Conservation (phyloP, 1,140 invertebrate species). For the Neodiprion lecontei region DNA sequence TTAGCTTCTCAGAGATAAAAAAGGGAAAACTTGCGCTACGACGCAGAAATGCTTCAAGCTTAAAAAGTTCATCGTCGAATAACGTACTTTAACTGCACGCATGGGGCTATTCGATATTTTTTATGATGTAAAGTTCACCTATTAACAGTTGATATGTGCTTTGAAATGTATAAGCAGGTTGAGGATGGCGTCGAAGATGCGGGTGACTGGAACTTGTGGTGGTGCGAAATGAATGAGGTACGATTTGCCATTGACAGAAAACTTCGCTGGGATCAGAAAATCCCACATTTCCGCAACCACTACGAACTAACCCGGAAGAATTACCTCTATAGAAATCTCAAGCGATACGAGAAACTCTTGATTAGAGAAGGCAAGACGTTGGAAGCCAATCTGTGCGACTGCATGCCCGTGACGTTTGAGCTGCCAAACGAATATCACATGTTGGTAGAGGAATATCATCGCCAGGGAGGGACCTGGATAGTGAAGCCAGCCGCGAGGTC, state of each 20-base stretch:
- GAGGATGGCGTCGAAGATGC: slow-evolving; percentile 26
- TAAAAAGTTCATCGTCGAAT: no score
- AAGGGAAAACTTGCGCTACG: no score
- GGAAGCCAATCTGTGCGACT: slow-evolving; percentile 53
- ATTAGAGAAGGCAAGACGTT: slow-evolving; percentile 39
- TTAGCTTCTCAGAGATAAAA: no score
- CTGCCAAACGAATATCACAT: slow-evolving; percentile 64
- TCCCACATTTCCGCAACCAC: slow-evolving; percentile 65
- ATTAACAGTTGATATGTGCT: neutral
- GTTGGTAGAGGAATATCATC: slow-evolving; percentile 63
- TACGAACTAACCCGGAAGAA: slow-evolving; percentile 70
- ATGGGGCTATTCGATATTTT: no score
- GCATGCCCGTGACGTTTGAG: slow-evolving; percentile 58
- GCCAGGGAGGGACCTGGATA: slow-evolving; percentile 67
- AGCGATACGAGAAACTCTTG: slow-evolving; percentile 54
- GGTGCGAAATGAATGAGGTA: slow-evolving; percentile 56
- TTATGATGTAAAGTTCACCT: neutral
- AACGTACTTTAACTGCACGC: no score
- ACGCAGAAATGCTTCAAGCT: no score
- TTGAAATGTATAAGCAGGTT: slow-evolving; percentile 19
- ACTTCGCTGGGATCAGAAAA: slow-evolving; percentile 44
- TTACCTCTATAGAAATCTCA: slow-evolving; percentile 67
- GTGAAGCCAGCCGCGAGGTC: slow-evolving; percentile 67
- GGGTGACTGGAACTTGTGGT: slow-evolving; percentile 57
- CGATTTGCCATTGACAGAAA: slow-evolving; percentile 38